Percentiles rank a stretch among this genome's conserved stretches.
phyloP scores from a whole-genome alignment of 1,140 invertebrate species.

The Anastatus disparis region DNA sequence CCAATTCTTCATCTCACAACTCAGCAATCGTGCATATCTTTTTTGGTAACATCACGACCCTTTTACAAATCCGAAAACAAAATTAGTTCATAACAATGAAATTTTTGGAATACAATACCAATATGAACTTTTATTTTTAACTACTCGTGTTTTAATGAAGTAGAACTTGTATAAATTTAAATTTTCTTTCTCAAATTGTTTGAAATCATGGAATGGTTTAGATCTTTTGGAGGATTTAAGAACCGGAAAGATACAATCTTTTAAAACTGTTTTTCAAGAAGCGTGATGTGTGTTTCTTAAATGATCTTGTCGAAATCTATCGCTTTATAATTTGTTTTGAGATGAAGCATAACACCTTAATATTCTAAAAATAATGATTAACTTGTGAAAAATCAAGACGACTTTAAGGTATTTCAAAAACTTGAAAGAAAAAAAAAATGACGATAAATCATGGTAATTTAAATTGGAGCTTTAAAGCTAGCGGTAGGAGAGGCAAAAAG shows the following conservation, averaged over 20 bases:
- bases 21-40: too few relatives aligned
- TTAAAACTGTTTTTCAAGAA: background rate
- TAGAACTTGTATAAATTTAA: conserved; percentile 16
- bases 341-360: too few relatives aligned
- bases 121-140: background rate
- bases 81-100: too few relatives aligned
- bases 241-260: background rate
- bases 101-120: too few relatives aligned
- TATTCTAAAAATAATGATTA: conserved; percentile 25
- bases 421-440: conserved; percentile 34
- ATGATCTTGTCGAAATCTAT: background rate
- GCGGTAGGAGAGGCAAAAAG: background rate
- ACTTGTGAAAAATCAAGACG: background rate
- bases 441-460: conserved; percentile 45
- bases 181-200: conserved; percentile 23
- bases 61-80: too few relatives aligned
- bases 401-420: conserved; percentile 19
- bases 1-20: too few relatives aligned
- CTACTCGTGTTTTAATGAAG: background rate
- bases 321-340: background rate
- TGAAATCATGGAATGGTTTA: background rate
- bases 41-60: too few relatives aligned
- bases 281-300: too few relatives aligned
- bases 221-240: conserved; percentile 23
- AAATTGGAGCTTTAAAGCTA: conserved; percentile 31